phyloP scores from a whole-genome alignment of 2,113 vertebrate species.

The Notarius quadriscutis region DNA sequence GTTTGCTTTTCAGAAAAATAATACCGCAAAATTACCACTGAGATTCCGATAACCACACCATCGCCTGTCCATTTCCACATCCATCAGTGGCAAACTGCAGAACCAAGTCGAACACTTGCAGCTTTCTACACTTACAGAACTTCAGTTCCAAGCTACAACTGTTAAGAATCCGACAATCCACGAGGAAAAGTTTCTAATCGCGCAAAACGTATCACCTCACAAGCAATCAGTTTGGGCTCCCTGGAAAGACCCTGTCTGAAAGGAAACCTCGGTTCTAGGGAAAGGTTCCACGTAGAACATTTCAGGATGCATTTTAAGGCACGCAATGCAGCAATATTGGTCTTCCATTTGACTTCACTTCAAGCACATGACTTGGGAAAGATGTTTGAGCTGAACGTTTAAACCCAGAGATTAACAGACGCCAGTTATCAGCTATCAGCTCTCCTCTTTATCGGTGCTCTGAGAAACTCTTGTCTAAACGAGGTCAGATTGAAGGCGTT shows the following conservation, averaged over 20 bases:
- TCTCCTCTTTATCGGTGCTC: constrained; percentile 31
- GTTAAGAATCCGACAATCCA: neutral
- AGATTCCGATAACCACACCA: neutral
- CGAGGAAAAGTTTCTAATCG: neutral
- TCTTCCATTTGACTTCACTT: neutral
- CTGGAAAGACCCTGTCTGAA: neutral
- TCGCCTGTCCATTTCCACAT: neutral
- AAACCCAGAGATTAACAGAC: constrained; percentile 4
- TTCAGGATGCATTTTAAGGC: neutral
- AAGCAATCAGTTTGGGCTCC: no score
- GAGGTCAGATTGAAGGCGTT: neutral
- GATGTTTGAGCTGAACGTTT: constrained; percentile 3
- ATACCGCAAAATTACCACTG: no score
- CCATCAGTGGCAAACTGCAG: neutral
- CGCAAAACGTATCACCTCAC: neutral
- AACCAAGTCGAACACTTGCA: neutral
- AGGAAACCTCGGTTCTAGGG: neutral
- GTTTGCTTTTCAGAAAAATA: neutral
- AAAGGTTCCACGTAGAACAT: neutral
- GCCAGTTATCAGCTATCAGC: constrained; percentile 21
- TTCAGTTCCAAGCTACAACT: neutral
- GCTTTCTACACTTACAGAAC: neutral
- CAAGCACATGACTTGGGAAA: neutral
- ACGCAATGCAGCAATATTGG: neutral
- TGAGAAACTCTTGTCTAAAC: neutral